These are phyloP conservation scores for Myotis davidii DNA, from an alignment of 2,113 vertebrate genomes.

Conservation along the genomic window DNA sequence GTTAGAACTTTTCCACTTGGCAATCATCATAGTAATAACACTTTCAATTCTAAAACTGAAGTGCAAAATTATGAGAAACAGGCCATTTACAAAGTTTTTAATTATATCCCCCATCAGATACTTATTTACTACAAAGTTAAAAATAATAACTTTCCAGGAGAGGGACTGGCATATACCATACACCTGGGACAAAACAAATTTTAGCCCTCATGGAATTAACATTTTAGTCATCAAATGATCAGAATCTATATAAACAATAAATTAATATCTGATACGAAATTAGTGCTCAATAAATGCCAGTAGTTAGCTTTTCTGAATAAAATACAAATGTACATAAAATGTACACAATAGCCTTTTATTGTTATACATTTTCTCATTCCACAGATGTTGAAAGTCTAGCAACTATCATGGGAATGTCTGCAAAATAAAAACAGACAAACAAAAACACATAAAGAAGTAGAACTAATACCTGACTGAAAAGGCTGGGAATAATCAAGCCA, in stretches of 20 bases:
- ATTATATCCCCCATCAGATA: not conserved
- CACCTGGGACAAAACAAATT: not conserved
- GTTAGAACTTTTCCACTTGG: constrained; percentile 6
- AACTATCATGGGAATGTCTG: not conserved
- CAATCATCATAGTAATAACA: not conserved
- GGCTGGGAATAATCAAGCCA: not conserved
- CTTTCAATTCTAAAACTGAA: constrained; percentile 6
- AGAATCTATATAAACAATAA: constrained; percentile 8
- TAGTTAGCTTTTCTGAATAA: not conserved
- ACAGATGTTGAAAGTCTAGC: not conserved
- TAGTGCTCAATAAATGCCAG: not conserved
- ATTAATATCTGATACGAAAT: constrained; percentile 4
- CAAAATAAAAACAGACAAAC: not conserved
- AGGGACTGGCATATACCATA: not conserved
- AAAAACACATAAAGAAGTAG: not conserved
- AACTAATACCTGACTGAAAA: not conserved
- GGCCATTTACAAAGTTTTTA: not conserved
- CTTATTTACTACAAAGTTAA: constrained; percentile 6
- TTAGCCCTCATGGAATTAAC: not conserved
- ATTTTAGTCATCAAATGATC: not conserved
- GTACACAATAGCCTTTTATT: not conserved
- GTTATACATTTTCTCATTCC: not conserved
- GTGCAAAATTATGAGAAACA: not conserved
- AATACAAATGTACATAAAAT: not conserved
- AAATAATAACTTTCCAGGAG: not conserved